phyloP scores from a whole-genome alignment of 1,140 invertebrate species.

The Achatina immaculata region DNA sequence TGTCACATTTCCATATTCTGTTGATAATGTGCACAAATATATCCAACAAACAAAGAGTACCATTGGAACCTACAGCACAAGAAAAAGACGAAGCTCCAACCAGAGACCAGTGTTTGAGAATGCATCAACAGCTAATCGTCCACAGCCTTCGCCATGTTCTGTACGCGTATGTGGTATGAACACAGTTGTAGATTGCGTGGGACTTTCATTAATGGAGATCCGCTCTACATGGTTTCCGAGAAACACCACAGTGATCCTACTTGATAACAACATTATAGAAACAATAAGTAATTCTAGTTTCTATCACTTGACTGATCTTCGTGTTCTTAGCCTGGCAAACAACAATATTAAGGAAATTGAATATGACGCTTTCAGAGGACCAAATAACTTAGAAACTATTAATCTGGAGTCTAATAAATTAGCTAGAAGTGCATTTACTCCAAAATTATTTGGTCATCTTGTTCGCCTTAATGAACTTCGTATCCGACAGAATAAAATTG shows the following conservation, averaged over 20 bases:
- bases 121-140: neutral
- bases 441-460: neutral
- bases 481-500: no score
- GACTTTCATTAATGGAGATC: neutral
- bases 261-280: neutral
- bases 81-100: neutral
- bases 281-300: neutral
- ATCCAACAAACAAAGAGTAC: no score
- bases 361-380: neutral
- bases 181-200: neutral
- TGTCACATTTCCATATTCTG: no score
- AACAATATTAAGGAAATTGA: neutral
- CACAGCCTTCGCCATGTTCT: neutral
- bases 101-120: neutral
- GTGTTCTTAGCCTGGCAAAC: neutral
- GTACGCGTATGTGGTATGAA: neutral
- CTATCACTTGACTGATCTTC: neutral
- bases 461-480: neutral
- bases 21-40: no score
- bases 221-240: neutral
- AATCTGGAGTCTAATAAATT: conserved; percentile 3
- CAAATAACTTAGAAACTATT: neutral
- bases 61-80: no score
- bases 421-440: neutral
- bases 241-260: neutral